These are phyloP conservation scores for Carassius gibelio DNA, from an alignment of 2,113 vertebrate species.

Conservation along the genomic window DNA sequence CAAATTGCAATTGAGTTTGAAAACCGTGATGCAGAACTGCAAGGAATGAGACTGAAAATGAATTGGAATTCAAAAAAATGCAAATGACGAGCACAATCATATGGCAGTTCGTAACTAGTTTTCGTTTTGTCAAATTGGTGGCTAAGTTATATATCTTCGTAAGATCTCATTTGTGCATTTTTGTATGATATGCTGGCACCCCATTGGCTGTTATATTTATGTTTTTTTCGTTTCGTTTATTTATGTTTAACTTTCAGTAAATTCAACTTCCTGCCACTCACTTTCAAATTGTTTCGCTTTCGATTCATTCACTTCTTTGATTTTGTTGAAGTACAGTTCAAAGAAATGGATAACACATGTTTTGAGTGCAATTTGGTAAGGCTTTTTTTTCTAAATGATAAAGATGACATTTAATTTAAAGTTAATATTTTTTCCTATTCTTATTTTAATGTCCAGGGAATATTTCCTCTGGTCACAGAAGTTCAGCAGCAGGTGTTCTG, in stretches of 20 bases:
- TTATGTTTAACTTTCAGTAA: not conserved
- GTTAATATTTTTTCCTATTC: not conserved
- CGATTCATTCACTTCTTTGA: not conserved
- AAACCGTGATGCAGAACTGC: not conserved
- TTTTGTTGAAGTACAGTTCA: not conserved
- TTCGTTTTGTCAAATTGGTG: not conserved
- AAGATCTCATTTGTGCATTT: too few relatives aligned
- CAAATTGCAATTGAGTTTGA: not conserved
- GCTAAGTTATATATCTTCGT: not conserved
- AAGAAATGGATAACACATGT: not conserved
- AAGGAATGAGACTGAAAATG: not conserved
- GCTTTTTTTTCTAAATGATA: not conserved
- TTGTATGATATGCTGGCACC: not conserved
- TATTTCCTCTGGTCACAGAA: constrained; percentile 50
- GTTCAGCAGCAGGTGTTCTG: constrained; percentile 72
- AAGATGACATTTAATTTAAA: not conserved
- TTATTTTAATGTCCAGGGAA: constrained; percentile 47
- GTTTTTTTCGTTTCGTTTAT: not conserved
- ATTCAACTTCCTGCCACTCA: not conserved
- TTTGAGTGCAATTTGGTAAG: too few relatives aligned
- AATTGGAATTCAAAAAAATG: not conserved
- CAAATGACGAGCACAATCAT: not conserved
- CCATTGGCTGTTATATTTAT: not conserved
- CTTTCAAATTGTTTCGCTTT: not conserved
- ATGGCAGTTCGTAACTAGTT: not conserved